These are phyloP conservation scores for Poecilia wingei DNA, from an alignment of 2,797 vertebrate genomes.

Conservation along the genomic window DNA sequence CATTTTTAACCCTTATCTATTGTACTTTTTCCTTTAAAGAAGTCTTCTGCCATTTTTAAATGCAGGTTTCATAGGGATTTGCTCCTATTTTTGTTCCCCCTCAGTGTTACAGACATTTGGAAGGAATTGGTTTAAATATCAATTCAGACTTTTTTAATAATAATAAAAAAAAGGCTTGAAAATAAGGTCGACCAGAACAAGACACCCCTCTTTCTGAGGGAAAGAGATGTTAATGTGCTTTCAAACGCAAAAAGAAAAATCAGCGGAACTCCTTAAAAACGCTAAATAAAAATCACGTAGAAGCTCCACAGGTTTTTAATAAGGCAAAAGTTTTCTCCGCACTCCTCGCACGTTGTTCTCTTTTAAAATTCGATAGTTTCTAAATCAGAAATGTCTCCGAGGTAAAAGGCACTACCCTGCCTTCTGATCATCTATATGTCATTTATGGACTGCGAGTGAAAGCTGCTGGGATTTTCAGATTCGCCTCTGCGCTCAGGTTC, in stretches of 20 bases:
- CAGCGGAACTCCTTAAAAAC: neutral
- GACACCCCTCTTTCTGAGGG: constrained; percentile 17
- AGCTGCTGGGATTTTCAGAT: constrained; percentile 27
- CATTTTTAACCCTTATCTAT: constrained; percentile 66
- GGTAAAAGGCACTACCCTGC: constrained; percentile 71
- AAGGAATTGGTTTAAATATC: constrained; percentile 36
- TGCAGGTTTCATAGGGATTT: constrained; percentile 47
- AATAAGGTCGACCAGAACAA: constrained; percentile 38
- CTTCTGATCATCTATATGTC: constrained; percentile 53
- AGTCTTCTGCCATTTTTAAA: constrained; percentile 44
- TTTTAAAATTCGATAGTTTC: constrained; percentile 47
- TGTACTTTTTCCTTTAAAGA: constrained; percentile 50
- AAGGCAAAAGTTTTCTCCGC: constrained; percentile 77
- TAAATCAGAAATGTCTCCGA: constrained; percentile 43
- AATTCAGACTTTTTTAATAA: constrained; percentile 46
- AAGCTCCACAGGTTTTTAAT: constrained; percentile 75
- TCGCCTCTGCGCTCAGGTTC: constrained; percentile 26
- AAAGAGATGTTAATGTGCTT: neutral
- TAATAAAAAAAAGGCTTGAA: constrained; percentile 32
- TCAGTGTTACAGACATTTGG: constrained; percentile 71
- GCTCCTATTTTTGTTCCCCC: constrained; percentile 37
- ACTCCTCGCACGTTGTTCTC: constrained; percentile 30
- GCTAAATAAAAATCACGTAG: constrained; percentile 1
- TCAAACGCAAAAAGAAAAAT: neutral
- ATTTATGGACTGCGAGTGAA: constrained; percentile 20